Conservation (phyloP, 37 sponge, comb jelly and placozoan genomes). For the Halisarca cf. caerulea region DNA sequence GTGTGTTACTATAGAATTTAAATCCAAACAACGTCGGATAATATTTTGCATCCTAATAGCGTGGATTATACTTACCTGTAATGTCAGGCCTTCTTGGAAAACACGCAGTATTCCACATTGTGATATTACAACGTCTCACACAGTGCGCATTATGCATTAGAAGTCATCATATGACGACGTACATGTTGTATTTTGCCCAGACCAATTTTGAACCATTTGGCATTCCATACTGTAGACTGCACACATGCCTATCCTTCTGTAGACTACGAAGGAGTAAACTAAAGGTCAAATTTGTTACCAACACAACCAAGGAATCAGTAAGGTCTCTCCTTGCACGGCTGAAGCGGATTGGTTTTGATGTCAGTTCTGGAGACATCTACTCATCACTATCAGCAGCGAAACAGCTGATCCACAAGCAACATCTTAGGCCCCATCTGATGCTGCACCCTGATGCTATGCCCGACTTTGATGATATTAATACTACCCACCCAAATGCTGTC, state of each 20-base stretch:
- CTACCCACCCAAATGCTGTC: slow-evolving; percentile 41
- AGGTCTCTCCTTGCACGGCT: slow-evolving; percentile 43
- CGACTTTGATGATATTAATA: slow-evolving; percentile 54
- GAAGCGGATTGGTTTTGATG: slow-evolving; percentile 37
- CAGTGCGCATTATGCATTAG: too few relatives aligned
- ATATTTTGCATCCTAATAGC: too few relatives aligned
- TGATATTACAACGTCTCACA: too few relatives aligned
- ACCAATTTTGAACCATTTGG: neutral
- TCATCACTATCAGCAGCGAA: slow-evolving; percentile 60
- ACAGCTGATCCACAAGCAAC: slow-evolving; percentile 22
- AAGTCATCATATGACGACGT: too few relatives aligned
- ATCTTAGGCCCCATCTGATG: slow-evolving; percentile 49
- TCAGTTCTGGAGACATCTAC: slow-evolving; percentile 51
- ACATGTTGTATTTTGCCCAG: too few relatives aligned
- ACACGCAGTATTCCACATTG: too few relatives aligned
- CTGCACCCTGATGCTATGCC: slow-evolving; percentile 49
- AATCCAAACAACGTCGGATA: too few relatives aligned
- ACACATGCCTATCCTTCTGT: neutral
- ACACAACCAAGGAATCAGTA: slow-evolving; percentile 67
- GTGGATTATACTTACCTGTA: too few relatives aligned
- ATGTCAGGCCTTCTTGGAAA: too few relatives aligned
- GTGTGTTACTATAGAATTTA: too few relatives aligned
- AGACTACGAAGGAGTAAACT: slow-evolving; percentile 31
- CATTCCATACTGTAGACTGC: neutral
- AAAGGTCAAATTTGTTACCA: slow-evolving; percentile 57